These are phyloP conservation scores for Pyrgus malvae DNA, from an alignment of 2,888 invertebrate genomes.

Conservation along the genomic window DNA sequence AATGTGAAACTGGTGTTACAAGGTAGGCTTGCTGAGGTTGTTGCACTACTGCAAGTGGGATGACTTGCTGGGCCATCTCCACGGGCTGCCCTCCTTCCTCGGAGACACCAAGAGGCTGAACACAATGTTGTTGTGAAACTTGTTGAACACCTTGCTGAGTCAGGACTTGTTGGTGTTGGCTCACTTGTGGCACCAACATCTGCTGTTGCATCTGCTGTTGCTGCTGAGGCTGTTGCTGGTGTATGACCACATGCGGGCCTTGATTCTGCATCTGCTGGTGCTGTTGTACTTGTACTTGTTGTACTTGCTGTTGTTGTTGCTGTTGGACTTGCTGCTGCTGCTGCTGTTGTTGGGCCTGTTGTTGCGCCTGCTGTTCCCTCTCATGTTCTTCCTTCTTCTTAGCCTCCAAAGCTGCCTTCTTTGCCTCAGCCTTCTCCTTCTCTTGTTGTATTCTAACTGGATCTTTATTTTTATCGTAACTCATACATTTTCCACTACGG, in stretches of 20 bases:
- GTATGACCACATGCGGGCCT: slow-evolving; percentile 66
- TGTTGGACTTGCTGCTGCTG: slow-evolving; percentile 57
- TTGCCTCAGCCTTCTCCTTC: slow-evolving; percentile 74
- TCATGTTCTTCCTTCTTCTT: slow-evolving; percentile 77
- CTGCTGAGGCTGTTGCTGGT: slow-evolving; percentile 61
- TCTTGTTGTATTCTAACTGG: slow-evolving; percentile 74
- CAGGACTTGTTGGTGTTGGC: slow-evolving; percentile 76
- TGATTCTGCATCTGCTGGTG: slow-evolving; percentile 70
- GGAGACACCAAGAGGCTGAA: slow-evolving; percentile 73
- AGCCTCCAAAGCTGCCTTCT: slow-evolving; percentile 75
- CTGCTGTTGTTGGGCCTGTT: slow-evolving; percentile 54
- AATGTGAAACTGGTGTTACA: slow-evolving; percentile 84
- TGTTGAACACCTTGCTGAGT: slow-evolving; percentile 71
- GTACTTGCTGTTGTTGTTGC: slow-evolving; percentile 65
- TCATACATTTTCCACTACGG: slow-evolving; percentile 80
- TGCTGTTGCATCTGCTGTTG: slow-evolving; percentile 72
- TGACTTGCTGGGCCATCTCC: slow-evolving; percentile 84
- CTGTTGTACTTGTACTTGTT: slow-evolving; percentile 69
- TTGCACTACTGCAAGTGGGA: slow-evolving; percentile 83
- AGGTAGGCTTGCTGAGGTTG: slow-evolving; percentile 85
- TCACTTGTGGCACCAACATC: slow-evolving; percentile 76
- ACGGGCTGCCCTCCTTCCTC: slow-evolving; percentile 79
- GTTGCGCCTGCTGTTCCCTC: slow-evolving; percentile 66
- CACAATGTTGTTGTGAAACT: slow-evolving; percentile 73
- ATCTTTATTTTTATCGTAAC: slow-evolving; percentile 78